phyloP scores from a whole-genome alignment of 2,113 vertebrate species.

The Nothobranchius kuhntae region DNA sequence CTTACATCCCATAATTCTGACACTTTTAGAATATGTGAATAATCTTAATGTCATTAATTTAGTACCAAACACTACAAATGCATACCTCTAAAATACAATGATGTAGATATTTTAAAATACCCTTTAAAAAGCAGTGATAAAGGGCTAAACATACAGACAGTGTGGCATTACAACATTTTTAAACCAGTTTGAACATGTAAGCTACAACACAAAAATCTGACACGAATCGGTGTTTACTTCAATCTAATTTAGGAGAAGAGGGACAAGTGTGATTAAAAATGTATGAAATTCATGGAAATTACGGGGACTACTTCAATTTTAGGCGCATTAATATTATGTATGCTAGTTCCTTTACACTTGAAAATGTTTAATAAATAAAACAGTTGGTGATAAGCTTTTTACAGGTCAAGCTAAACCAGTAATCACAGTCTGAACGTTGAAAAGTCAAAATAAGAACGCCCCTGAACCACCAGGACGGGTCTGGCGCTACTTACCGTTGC shows the following conservation, averaged over 20 bases:
- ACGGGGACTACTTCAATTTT: conserved; percentile 10
- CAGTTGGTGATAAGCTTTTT: too few relatives aligned
- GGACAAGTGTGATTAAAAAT: background rate
- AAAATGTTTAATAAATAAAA: background rate
- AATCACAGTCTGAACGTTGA: background rate
- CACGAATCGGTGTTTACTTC: background rate
- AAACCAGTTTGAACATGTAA: background rate
- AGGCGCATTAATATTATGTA: background rate
- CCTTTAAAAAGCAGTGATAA: too few relatives aligned
- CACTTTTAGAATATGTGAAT: conserved; percentile 20
- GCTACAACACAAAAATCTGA: background rate
- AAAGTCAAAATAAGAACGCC: background rate
- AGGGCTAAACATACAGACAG: background rate
- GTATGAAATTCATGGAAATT: background rate
- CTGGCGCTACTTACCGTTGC: conserved; percentile 47
- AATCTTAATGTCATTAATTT: conserved; percentile 14
- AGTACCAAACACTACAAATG: background rate
- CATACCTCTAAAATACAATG: too few relatives aligned
- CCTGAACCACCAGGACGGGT: background rate
- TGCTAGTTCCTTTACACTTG: background rate
- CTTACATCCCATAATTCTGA: conserved; percentile 46
- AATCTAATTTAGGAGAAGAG: background rate
- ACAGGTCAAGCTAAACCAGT: background rate
- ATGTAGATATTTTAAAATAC: too few relatives aligned
- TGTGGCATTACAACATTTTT: background rate